Evolutionary conservation across 2,888 invertebrate genomes (phyloP), one percentile per base, ranked within the genome.

Genomic region (Xestia c-nigrum): DNA sequence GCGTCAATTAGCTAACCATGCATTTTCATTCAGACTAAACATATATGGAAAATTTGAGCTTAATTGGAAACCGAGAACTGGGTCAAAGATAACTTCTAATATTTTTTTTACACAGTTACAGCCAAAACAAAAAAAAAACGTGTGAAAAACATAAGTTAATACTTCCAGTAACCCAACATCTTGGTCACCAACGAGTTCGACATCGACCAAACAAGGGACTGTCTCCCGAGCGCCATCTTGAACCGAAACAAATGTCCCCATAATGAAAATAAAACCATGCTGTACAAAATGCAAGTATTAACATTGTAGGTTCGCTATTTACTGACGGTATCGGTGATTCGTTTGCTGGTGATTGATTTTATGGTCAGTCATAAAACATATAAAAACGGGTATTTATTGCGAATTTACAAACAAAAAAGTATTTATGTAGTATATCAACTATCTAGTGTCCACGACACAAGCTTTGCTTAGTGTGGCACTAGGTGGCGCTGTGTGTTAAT

Each of bases 151-250:
- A 3, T n/a, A 19, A n/a, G 0, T 31, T n/a, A 16, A 9, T 16
- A 66, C 67, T 87, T 92, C 92, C 55, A 91, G 89, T 80, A 21
- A 24, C 1, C 46, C 10, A 38, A 88, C 63, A 88, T 93, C 92
- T 63, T 6, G 77, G 91, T 87, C 68, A 9, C 85, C 87, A 91
- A 91, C 92, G 90, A 93, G 93, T 93, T 91, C 84, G 89, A 88
- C 91, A 91, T 92, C 93, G 94, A 94, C 94, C 95, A 94, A 95
- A 96, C 95, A 95, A 94, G 95, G 90, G 86, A 94, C 94, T 94
- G 95, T 95, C 95, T 91, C 89, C 77, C 93, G 93, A 94, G 94
- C 96, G 96, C 96, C 95, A 95, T 94, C 91, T 94, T 94, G 94
- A 94, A 92, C 90, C 90, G 93, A 95, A 96, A 96, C 96, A 95